Base-by-base conservation (phyloP, 1,140 invertebrate species). In the Drosophila yakuba region DNA sequence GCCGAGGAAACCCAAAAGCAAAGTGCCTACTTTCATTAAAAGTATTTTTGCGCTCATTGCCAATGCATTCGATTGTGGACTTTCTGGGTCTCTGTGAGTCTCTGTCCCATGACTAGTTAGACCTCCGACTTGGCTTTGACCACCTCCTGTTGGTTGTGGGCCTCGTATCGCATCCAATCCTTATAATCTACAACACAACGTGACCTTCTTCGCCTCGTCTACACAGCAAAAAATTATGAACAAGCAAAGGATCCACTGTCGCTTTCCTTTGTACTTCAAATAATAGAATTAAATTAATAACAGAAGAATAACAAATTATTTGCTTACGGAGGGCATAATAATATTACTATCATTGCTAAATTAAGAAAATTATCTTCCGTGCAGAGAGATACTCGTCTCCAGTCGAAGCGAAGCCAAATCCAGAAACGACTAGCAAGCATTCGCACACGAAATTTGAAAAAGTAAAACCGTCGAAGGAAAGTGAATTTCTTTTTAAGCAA, bases 1-100 rank as follows among this genome's bases (percentile, higher is more conserved):
- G 59, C 32, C 32, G 57, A 72, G 64, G 39, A 80, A 60, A 43
- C 57, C 58, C 51, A 80, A 66, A 89, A 84, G 77, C 76, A 78
- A 89, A 88, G 84, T 88, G 84, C 84, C 84, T 84, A 88, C 84
- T 88, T 88, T 88, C 84, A 88, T 88, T 88, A 89, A 88, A 88
- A 88, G 80, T 88, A 88, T 88, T 88, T 88, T 78, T 89, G 56
- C 58, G 82, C 82, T 86, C 82, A 86, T 81, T 86, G 82, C 69
- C 64, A 86, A 75, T 86, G 84, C 76, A 84, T 88, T 89, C 84
- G 89, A 89, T 88, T 83, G 84, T 89, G 60, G 74, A 39, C 43
- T 62, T 59, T 39, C 41, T 54, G 58, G 51, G 77, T 80, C 68
- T 78, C 61, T 78, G 68, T 7, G 60, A 80, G 61, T 59, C 17